These are phyloP conservation scores for Calypte anna DNA, from an alignment of 2,113 vertebrate genomes.

Conservation along the genomic window DNA sequence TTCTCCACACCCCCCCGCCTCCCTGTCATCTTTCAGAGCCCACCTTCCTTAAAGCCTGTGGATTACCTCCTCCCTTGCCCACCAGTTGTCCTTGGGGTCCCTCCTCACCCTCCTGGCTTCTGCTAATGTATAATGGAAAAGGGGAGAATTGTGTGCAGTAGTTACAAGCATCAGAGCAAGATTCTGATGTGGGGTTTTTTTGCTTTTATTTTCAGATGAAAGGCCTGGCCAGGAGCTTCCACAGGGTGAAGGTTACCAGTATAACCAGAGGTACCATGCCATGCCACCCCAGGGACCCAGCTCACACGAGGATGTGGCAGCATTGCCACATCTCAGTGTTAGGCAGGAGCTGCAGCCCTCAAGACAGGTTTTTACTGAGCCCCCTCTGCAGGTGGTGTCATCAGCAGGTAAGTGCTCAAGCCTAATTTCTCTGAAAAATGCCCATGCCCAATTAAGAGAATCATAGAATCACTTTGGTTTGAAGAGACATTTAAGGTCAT, in stretches of 20 bases:
- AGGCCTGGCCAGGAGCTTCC: neutral
- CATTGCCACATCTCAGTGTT: rapidly evolving
- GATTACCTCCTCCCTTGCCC: neutral
- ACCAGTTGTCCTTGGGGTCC: rapidly evolving
- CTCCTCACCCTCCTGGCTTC: neutral
- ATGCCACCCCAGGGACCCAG: neutral
- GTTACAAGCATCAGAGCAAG: neutral
- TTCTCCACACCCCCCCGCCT: too few relatives aligned
- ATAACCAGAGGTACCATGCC: neutral
- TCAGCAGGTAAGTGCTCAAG: constrained; percentile 28
- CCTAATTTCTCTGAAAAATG: neutral
- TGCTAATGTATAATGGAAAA: neutral
- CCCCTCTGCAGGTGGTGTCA: neutral
- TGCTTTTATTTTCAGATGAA: neutral
- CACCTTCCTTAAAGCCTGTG: neutral
- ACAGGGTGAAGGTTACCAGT: neutral
- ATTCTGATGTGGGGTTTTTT: neutral
- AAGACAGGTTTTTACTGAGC: neutral
- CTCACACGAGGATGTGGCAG: neutral
- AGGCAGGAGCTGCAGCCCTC: neutral
- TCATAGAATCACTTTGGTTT: too few relatives aligned
- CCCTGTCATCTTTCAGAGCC: neutral
- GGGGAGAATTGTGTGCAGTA: neutral
- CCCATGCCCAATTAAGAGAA: neutral
- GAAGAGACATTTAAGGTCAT: too few relatives aligned